phyloP scores from a whole-genome alignment of 1,140 invertebrate species.

The Drosophila saltans region DNA sequence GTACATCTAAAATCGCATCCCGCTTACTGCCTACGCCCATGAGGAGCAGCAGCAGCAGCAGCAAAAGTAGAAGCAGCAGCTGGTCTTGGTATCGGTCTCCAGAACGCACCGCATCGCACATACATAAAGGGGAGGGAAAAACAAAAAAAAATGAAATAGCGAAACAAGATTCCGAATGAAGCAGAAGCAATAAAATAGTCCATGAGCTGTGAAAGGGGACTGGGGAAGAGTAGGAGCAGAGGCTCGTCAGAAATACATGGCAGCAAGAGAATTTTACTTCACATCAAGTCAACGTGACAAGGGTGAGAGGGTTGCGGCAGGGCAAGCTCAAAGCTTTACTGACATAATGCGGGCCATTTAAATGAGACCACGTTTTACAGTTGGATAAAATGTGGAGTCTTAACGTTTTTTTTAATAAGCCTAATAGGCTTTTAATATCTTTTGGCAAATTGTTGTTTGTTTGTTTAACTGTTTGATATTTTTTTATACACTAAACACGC shows the following conservation, averaged over 20 bases:
- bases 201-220: constrained; percentile 41
- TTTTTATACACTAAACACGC: background rate
- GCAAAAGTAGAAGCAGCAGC: constrained; percentile 21
- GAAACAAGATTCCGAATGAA: constrained; percentile 55
- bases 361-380: constrained; percentile 4
- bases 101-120: background rate
- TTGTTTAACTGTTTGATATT: background rate
- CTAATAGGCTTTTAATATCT: background rate
- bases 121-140: constrained; percentile 21
- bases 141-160: constrained; percentile 32
- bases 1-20: background rate
- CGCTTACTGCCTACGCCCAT: background rate
- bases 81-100: constrained; percentile 27
- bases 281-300: constrained; percentile 33
- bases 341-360: constrained; percentile 28
- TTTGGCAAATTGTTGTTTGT: background rate
- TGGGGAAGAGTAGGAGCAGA: constrained; percentile 14
- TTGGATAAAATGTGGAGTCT: too few relatives aligned
- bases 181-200: constrained; percentile 44
- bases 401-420: background rate
- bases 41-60: background rate
- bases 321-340: constrained; percentile 27
- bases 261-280: constrained; percentile 44
- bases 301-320: constrained; percentile 56
- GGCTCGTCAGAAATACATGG: constrained; percentile 11